phyloP scores from a whole-genome alignment of 2,113 vertebrate genomes.

The Takifugu bimaculatus region DNA sequence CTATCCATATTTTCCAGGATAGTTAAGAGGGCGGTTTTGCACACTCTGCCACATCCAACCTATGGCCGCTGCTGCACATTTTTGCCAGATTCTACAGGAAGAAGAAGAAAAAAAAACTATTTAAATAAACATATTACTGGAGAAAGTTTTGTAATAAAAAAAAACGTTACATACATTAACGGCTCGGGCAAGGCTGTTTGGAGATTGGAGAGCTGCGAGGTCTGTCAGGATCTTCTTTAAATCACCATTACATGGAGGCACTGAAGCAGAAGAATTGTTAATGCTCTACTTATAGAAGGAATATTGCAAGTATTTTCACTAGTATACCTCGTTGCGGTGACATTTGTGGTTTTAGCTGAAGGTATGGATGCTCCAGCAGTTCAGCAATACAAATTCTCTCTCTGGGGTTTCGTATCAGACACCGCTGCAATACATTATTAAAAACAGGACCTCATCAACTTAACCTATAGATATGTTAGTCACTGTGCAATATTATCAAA shows the following conservation, averaged over 20 bases:
- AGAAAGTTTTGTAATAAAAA: background rate
- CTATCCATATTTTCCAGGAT: constrained; percentile 19
- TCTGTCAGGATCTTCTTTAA: constrained; percentile 87
- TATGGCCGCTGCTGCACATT: constrained; percentile 74
- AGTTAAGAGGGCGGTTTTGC: constrained; percentile 63
- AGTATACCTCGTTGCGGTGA: constrained; percentile 77
- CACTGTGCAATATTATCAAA: no score
- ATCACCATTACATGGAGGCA: constrained; percentile 71
- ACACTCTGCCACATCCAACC: constrained; percentile 75
- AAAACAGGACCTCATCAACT: background rate
- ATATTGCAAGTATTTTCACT: background rate
- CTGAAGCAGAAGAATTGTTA: constrained; percentile 31
- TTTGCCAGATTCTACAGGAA: constrained; percentile 73
- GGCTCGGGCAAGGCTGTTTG: constrained; percentile 90
- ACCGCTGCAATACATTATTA: constrained; percentile 69
- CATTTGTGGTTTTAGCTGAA: constrained; percentile 81
- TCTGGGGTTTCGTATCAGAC: constrained; percentile 88
- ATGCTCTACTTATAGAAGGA: background rate
- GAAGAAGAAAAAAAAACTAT: background rate
- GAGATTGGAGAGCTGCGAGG: constrained; percentile 89
- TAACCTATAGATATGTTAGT: background rate
- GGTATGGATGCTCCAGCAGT: constrained; percentile 85
- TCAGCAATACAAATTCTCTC: constrained; percentile 87
- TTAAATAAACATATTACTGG: background rate
- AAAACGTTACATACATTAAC: constrained; percentile 79